Conservation (phyloP, 2,797 vertebrate genomes). For the Chromobotia macracanthus region DNA sequence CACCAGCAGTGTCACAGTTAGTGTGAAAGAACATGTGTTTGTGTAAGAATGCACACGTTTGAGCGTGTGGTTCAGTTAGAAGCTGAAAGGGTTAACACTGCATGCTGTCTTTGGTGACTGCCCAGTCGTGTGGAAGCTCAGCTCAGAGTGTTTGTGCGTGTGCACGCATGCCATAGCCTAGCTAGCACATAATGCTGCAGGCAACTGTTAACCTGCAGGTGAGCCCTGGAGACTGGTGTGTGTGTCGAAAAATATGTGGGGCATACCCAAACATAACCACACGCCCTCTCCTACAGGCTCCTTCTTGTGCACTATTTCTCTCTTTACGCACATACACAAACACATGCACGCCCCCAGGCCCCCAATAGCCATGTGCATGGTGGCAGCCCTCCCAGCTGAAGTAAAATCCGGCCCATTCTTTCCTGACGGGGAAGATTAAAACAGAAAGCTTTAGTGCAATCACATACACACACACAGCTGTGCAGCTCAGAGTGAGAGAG, state of each 20-base stretch:
- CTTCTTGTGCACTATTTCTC: constrained; percentile 27
- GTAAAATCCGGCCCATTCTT: constrained; percentile 60
- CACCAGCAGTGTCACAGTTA: constrained; percentile 48
- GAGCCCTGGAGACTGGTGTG: constrained; percentile 49
- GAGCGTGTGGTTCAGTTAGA: constrained; percentile 47
- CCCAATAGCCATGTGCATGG: constrained; percentile 43
- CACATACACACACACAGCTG: constrained; percentile 42
- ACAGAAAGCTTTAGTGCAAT: constrained; percentile 52
- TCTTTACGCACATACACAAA: constrained; percentile 25
- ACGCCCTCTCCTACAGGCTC: constrained; percentile 28
- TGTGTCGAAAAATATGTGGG: constrained; percentile 12
- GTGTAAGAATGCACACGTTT: constrained; percentile 11
- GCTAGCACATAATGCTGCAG: constrained; percentile 59
- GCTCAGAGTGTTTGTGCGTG: constrained; percentile 51
- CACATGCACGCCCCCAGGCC: constrained; percentile 49
- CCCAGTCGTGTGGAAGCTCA: constrained; percentile 55
- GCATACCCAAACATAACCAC: constrained; percentile 37
- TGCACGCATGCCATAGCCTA: constrained; percentile 34
- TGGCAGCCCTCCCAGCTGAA: constrained; percentile 57
- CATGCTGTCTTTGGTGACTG: constrained; percentile 41
- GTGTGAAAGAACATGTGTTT: constrained; percentile 41
- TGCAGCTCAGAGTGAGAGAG: neutral
- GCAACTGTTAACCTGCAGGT: constrained; percentile 63
- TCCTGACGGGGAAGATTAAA: constrained; percentile 62
- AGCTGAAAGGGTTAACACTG: constrained; percentile 56